Conservation (phyloP, 2,113 vertebrate genomes). For the Mola mola region DNA sequence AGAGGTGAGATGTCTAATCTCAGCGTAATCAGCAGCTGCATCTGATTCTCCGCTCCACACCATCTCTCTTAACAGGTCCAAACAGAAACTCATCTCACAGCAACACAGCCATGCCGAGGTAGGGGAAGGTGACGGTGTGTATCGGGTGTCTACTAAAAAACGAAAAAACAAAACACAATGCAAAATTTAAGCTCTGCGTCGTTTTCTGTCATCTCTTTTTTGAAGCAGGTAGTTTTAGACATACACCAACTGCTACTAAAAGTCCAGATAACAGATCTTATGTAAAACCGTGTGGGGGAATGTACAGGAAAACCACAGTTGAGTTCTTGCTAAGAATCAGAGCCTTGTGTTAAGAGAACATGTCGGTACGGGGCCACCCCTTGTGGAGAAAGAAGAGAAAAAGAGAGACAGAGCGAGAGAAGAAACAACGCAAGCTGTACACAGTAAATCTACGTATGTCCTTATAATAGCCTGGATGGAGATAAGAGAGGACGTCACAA, state of each 20-base stretch:
- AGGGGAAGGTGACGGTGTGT: constrained; percentile 6
- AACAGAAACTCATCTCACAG: constrained; percentile 63
- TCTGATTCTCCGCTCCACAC: constrained; percentile 70
- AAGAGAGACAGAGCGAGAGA: constrained; percentile 13
- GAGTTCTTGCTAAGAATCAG: constrained; percentile 62
- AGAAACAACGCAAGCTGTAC: constrained; percentile 10
- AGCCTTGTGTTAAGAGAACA: constrained; percentile 54
- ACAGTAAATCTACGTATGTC: constrained; percentile 46
- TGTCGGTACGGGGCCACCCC: constrained; percentile 36
- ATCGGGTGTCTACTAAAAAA: constrained; percentile 37
- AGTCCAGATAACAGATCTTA: constrained; percentile 42
- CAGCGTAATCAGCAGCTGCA: constrained; percentile 70
- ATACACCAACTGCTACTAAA: constrained; percentile 14
- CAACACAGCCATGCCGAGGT: constrained; percentile 24
- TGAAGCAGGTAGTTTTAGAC: constrained; percentile 8
- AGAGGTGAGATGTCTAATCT: constrained; percentile 73
- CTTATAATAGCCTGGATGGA: constrained; percentile 13
- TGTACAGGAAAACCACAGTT: constrained; percentile 61
- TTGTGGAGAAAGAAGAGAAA: constrained; percentile 21
- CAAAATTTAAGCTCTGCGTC: neutral
- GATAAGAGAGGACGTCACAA: constrained; percentile 34
- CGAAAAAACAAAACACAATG: neutral
- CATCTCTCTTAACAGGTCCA: constrained; percentile 65
- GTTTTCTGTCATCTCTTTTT: constrained; percentile 17
- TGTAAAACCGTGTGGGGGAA: constrained; percentile 61